Conservation (phyloP, 2,888 invertebrate genomes). For the Drosophila formosana region DNA sequence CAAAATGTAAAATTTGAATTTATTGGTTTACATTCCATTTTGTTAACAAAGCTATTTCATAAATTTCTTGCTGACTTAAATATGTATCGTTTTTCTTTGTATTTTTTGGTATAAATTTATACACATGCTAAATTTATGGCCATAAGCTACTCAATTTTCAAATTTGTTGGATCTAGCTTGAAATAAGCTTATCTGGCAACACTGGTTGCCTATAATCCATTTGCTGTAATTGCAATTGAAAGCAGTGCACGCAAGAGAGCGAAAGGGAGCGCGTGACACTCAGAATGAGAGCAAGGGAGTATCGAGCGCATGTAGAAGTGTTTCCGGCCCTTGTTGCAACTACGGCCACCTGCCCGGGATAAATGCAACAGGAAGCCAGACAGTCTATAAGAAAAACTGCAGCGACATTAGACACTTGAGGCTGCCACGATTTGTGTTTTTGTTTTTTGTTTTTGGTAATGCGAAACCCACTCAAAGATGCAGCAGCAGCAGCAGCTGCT, state of each 20-base stretch:
- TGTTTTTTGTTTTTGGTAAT: constrained; percentile 35
- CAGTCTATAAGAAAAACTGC: constrained; percentile 32
- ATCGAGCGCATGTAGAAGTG: constrained; percentile 34
- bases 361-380: constrained; percentile 45
- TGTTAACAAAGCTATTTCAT: no score
- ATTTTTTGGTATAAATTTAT: no score
- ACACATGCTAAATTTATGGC: no score
- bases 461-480: constrained; percentile 49
- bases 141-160: no score
- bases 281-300: constrained; percentile 26
- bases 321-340: constrained; percentile 37
- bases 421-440: constrained; percentile 13
- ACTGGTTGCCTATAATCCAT: constrained; percentile 14
- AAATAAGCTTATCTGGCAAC: no score
- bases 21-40: no score
- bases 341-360: constrained; percentile 44
- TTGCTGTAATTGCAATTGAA: constrained; percentile 24
- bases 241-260: not conserved
- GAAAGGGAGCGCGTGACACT: not conserved
- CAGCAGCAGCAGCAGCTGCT: constrained; percentile 38
- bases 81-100: no score
- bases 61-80: no score
- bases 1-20: no score
- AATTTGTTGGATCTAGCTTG: no score
- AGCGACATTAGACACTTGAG: constrained; percentile 47